Conservation (phyloP, 2,888 invertebrate species). For the Cremastobaeus sp. region DNA sequence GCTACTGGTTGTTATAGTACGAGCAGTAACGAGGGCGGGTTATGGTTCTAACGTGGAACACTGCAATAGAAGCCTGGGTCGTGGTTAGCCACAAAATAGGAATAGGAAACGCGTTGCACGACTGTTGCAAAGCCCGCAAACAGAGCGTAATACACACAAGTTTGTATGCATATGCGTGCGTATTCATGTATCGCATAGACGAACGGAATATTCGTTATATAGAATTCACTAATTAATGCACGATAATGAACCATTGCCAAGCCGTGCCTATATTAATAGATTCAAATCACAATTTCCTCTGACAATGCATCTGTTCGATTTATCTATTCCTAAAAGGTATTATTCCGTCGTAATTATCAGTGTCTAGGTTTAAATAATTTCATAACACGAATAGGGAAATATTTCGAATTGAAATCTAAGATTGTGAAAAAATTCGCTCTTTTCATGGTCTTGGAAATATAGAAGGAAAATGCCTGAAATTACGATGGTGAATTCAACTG, state of each 20-base stretch:
- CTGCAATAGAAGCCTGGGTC: slow-evolving; percentile 42
- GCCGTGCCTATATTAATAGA: slow-evolving; percentile 72
- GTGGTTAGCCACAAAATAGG: slow-evolving; percentile 71
- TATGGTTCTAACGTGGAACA: slow-evolving; percentile 24
- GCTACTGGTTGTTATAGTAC: slow-evolving; percentile 28
- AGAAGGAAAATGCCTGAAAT: no score
- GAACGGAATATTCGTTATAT: slow-evolving; percentile 65
- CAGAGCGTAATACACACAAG: slow-evolving; percentile 23
- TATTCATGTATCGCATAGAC: slow-evolving; percentile 53
- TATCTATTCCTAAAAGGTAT: slow-evolving; percentile 26
- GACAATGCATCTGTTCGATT: slow-evolving; percentile 29
- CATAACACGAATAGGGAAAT: no score
- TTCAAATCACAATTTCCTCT: slow-evolving; percentile 70
- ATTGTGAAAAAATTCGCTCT: no score
- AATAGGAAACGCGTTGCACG: slow-evolving; percentile 58
- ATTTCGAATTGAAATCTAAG: no score
- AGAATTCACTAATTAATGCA: slow-evolving; percentile 74
- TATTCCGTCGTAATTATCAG: slow-evolving; percentile 24
- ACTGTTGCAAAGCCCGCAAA: slow-evolving; percentile 56
- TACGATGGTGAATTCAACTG: no score
- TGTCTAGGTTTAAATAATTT: no score
- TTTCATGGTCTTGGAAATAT: no score
- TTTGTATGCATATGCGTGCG: slow-evolving; percentile 53
- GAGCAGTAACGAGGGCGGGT: slow-evolving; percentile 17
- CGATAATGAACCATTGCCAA: slow-evolving; percentile 73